A percentile compares a stretch with the other conserved stretches of the same genome.
phyloP scores from a whole-genome alignment of 2,888 invertebrate species.

The Meteorus cinctellus region DNA sequence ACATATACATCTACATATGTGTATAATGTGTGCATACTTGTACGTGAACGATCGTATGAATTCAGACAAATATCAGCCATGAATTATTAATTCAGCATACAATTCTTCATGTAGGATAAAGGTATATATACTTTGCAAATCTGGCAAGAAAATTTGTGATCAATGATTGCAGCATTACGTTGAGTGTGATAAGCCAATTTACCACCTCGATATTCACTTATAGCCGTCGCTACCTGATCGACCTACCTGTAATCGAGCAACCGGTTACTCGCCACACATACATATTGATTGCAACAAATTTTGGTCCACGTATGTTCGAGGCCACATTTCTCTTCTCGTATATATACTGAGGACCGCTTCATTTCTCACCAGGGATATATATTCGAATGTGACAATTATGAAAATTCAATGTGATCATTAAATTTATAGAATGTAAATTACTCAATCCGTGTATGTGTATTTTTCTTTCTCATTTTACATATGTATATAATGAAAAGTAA shows the following conservation, averaged over 20 bases:
- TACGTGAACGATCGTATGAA: background rate
- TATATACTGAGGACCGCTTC: background rate
- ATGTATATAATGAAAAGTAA: background rate
- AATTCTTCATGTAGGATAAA: no score
- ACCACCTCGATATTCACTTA: background rate
- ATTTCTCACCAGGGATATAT: background rate
- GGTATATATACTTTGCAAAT: no score
- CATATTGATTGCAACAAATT: constrained; percentile 38
- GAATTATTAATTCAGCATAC: no score
- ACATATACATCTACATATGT: background rate
- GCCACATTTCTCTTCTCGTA: no score
- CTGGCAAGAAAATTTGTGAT: background rate
- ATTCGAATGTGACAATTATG: background rate
- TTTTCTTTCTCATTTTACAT: background rate
- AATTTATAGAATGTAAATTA: background rate
- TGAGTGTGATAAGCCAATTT: background rate
- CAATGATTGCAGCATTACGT: background rate
- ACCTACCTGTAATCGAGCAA: background rate
- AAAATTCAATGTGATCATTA: background rate
- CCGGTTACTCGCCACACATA: constrained; percentile 7
- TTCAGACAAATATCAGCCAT: no score
- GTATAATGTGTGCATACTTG: background rate
- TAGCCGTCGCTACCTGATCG: background rate
- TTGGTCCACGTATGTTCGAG: constrained; percentile 4
- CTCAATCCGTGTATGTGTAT: background rate